Base-by-base conservation (phyloP, 2,113 vertebrate species). In the Odontesthes bonariensis region DNA sequence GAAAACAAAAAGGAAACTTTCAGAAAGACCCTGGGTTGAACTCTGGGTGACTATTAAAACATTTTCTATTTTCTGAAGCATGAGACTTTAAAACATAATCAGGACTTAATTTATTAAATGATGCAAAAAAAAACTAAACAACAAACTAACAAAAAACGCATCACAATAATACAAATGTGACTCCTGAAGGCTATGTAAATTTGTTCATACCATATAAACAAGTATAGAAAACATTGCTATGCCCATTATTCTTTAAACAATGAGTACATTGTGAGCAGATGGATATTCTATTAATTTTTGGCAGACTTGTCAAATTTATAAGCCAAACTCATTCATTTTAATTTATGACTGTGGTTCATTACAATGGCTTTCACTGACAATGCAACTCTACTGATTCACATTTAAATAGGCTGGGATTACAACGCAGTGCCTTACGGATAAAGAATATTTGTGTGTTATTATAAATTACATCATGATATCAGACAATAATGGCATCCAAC, bases 201-300 rank as follows among this genome's bases (percentile, higher is more conserved):
- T 0, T 62, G 57, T 79, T 78, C 0, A 44, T 22, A 51, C 27
- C 60, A 27, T 62, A 69, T 33, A 70, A 77, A 70, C 22, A 42
- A 31, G 69, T 61, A 61, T 55, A 64, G 58, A 55, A 67, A 64
- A 35, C 38, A 79, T 70, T 76, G 0, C 38, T 49, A 62, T 23
- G 33, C 38, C 35, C 14, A 77, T 83, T 75, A 77, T 82, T 66
- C 40, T 57, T 76, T 78, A 46, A 60, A 87, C 67, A 84, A 84
- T 70, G 17, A 79, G 19, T 3, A 58, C 54, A 82, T 71, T 75
- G 69, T 68, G 59, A 60, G 47, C 12, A 20, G 54, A 40, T 31
- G 64, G 75, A 59, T 69, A 72, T 83, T 81, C 68, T 75, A 88
- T 86, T 69, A 73, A 77, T 42, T 20, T 70, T 84, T 70, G 35